phyloP scores from a whole-genome alignment of 2,888 invertebrate genomes.

The Byasa hedistus region DNA sequence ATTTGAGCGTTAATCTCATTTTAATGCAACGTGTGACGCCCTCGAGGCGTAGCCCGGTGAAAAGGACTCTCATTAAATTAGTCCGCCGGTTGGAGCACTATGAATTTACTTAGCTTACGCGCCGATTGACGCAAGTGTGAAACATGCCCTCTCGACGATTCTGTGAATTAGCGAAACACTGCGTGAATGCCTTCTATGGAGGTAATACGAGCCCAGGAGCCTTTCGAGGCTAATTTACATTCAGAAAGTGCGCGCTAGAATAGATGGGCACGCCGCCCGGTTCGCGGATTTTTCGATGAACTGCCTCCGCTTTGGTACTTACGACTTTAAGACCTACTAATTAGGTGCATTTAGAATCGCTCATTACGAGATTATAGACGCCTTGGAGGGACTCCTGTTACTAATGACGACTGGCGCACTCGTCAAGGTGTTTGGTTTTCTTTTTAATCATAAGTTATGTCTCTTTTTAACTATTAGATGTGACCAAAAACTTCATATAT shows the following conservation, averaged over 20 bases:
- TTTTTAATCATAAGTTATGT: constrained; percentile 8
- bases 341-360: constrained; percentile 29
- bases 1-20: constrained; percentile 54
- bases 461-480: too few species aligned
- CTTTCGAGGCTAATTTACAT: constrained; percentile 54
- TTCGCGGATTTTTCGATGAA: constrained; percentile 24
- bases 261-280: constrained; percentile 26
- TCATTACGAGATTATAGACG: constrained; percentile 17
- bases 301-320: constrained; percentile 18
- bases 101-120: constrained; percentile 63
- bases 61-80: constrained; percentile 76
- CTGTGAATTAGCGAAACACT: constrained; percentile 53
- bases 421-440: constrained; percentile 5
- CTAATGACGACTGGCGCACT: constrained; percentile 4
- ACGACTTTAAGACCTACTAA: constrained; percentile 19
- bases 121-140: constrained; percentile 71
- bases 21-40: constrained; percentile 48
- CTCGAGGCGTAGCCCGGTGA: constrained; percentile 47
- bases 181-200: constrained; percentile 68
- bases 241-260: constrained; percentile 34
- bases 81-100: constrained; percentile 74
- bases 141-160: constrained; percentile 66
- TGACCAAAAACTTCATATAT: background rate
- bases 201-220: constrained; percentile 59
- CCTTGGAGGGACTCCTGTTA: constrained; percentile 8